Conservation (phyloP, 2,113 vertebrate species). For the Xenopus borealis region DNA sequence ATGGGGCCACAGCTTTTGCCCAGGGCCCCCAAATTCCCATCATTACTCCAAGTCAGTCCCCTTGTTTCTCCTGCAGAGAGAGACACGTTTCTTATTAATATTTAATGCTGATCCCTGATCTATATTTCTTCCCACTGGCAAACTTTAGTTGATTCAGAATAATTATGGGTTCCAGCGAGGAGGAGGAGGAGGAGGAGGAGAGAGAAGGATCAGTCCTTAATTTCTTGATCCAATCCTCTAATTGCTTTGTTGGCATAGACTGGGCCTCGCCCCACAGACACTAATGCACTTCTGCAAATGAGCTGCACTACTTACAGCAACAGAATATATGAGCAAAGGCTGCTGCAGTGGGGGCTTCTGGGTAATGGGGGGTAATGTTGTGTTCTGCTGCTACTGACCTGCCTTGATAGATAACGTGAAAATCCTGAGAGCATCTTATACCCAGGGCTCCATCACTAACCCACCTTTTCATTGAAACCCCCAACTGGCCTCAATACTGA, state of each 20-base stretch:
- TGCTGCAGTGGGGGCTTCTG: slow-evolving; percentile 71
- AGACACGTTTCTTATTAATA: slow-evolving; percentile 56
- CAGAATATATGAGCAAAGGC: slow-evolving; percentile 43
- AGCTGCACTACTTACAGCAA: slow-evolving; percentile 50
- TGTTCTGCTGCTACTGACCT: neutral
- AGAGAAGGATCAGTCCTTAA: slow-evolving; percentile 70
- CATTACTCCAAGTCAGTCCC: neutral
- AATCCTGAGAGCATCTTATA: too few species aligned
- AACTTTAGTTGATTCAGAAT: slow-evolving; percentile 59
- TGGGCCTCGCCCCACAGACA: slow-evolving; percentile 59
- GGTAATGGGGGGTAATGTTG: neutral
- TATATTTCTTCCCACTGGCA: slow-evolving; percentile 63
- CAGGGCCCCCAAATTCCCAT: too few species aligned
- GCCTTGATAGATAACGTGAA: too few species aligned
- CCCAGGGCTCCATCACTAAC: too few species aligned
- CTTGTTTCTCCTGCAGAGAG: neutral
- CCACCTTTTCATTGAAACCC: too few species aligned
- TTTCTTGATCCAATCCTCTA: slow-evolving; percentile 77
- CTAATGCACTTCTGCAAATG: slow-evolving; percentile 68
- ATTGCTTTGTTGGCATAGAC: slow-evolving; percentile 77
- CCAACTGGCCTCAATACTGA: too few species aligned
- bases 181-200: too few species aligned
- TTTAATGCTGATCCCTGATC: slow-evolving; percentile 64
- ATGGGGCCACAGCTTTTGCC: too few species aligned
- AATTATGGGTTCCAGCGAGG: slow-evolving; percentile 66